A percentile compares a stretch with the other conserved stretches of the same genome.
phyloP scores from a whole-genome alignment of 1,140 invertebrate species.

The Drosophila biarmipes region DNA sequence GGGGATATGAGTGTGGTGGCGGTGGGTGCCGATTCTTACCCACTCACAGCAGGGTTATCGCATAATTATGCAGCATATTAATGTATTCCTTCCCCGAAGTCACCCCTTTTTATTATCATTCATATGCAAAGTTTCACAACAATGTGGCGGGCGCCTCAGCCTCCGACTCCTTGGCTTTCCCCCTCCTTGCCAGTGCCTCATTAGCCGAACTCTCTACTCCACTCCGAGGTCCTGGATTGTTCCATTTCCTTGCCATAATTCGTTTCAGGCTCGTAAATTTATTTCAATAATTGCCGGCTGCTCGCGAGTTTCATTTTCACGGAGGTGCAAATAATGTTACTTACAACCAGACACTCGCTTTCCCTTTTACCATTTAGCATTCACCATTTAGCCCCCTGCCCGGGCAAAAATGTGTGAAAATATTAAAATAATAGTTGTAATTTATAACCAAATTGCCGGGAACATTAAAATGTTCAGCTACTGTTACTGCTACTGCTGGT shows the following conservation, averaged over 20 bases:
- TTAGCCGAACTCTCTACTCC: conserved; percentile 37
- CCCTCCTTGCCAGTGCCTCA: conserved; percentile 45
- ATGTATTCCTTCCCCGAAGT: conserved; percentile 56
- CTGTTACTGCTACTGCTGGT: conserved; percentile 28
- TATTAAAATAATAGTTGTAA: conserved; percentile 71
- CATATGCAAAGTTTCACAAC: conserved; percentile 70
- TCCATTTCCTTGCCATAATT: conserved; percentile 58
- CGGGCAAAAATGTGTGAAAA: conserved; percentile 60
- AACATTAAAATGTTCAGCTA: conserved; percentile 50
- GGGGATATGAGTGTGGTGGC: conserved; percentile 2
- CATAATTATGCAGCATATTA: conserved; percentile 82
- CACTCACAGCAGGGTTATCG: conserved; percentile 57
- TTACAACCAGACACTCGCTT: conserved; percentile 51
- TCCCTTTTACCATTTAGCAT: conserved; percentile 16
- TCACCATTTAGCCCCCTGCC: conserved; percentile 4
- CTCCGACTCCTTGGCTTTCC: conserved; percentile 13
- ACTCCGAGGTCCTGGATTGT: conserved; percentile 25
- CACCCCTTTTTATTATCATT: conserved; percentile 54
- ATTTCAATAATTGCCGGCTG: conserved; percentile 62
- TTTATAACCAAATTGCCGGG: conserved; percentile 66
- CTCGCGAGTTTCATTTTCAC: conserved; percentile 45
- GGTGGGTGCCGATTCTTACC: neutral
- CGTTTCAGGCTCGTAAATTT: conserved; percentile 60
- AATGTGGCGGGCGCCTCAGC: conserved; percentile 40
- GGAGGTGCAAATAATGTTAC: conserved; percentile 58